Base-by-base conservation (phyloP, 2,113 vertebrate species). In the Rhinogobius similis region DNA sequence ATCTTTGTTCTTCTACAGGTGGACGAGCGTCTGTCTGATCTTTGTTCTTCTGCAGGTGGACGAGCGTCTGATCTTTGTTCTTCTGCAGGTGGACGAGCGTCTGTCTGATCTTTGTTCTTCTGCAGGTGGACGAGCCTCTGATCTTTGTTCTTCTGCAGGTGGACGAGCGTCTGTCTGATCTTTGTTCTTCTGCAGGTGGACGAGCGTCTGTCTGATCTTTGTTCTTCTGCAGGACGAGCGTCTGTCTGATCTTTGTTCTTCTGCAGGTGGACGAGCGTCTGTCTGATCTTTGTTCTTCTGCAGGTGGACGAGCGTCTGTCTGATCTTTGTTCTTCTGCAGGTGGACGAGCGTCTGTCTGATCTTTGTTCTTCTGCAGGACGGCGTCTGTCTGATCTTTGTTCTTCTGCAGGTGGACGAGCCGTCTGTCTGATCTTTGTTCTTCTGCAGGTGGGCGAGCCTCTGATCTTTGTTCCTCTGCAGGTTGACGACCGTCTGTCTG, bases 241-340 rank as follows among this genome's bases (percentile, higher is more conserved):
- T 69, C 83, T 97, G 26, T 67, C 50, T n/a, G 67, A 29, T 1
- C 77, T 94, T 43, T n/a, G n/a, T 4, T 29, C 2, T 14, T 9
- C 0, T 32, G 53, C 41, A 95, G 94, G 86, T 92, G 73, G 83
- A 88, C 4, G 29, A 73, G n/a, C 82, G 39, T 69, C 83, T 97
- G 26, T 67, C 50, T n/a, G 67, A 29, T 1, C 77, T 94, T 43
- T n/a, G n/a, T 4, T 29, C 2, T 14, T 9, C 0, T 32, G 53
- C 41, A 95, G 94, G 86, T 92, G 73, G 83, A 88, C 4, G 29
- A 73, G n/a, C 82, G 39, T 69, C 83, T 97, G 26, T 67, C 50
- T n/a, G 67, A 29, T 1, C 77, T 94, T 43, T n/a, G n/a, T 4
- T 29, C 2, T 14, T 9, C 0, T 32, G 53, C 41, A 95, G 94